phyloP scores from a whole-genome alignment of 2,113 vertebrate species.

The Erythrocercus mccallii region DNA sequence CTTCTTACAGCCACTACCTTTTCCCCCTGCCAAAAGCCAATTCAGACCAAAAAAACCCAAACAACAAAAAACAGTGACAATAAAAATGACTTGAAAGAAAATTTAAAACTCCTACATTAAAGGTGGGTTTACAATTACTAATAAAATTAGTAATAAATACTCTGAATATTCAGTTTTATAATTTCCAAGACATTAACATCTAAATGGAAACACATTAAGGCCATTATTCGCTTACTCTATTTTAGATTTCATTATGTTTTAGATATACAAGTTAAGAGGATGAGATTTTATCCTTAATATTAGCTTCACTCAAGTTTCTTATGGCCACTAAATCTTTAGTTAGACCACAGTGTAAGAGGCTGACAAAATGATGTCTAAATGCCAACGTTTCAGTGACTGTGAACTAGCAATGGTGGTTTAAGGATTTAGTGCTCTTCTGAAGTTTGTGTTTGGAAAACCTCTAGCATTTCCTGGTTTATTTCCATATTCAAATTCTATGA shows the following conservation, averaged over 20 bases:
- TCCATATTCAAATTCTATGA: not conserved
- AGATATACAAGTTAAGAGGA: not conserved
- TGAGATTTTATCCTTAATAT: not conserved
- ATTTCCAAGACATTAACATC: not conserved
- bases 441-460: not conserved
- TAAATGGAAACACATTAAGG: not conserved
- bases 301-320: not conserved
- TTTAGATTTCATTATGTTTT: not conserved
- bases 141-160: not conserved
- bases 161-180: not conserved
- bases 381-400: not conserved
- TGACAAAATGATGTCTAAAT: not conserved
- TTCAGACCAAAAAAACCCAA: not conserved
- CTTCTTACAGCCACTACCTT: not conserved
- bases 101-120: not conserved
- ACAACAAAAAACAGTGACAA: not conserved
- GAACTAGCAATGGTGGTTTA: not conserved
- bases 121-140: not conserved
- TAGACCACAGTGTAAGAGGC: not conserved
- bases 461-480: not conserved
- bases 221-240: not conserved
- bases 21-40: not conserved
- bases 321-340: not conserved
- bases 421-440: not conserved
- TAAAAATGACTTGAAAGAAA: not conserved